These are phyloP conservation scores for Chloebia gouldiae DNA, from an alignment of 2,113 vertebrate genomes.

Conservation along the genomic window DNA sequence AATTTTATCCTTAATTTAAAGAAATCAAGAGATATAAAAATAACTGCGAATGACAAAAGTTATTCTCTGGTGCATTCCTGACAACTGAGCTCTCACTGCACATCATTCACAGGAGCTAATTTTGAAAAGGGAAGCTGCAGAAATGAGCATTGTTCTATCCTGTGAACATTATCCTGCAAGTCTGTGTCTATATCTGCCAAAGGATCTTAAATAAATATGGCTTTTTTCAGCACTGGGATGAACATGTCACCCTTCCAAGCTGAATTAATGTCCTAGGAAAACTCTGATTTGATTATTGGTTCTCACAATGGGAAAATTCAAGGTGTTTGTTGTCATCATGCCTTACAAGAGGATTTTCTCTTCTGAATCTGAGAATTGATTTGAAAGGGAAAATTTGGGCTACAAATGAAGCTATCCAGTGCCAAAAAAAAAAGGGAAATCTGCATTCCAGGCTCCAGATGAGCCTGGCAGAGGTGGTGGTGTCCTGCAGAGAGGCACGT, in stretches of 20 bases:
- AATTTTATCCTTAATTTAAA: neutral
- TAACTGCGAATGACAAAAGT: neutral
- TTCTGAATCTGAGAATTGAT: neutral
- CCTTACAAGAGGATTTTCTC: neutral
- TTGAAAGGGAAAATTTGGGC: neutral
- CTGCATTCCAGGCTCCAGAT: neutral
- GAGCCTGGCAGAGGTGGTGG: neutral
- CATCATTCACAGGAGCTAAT: neutral
- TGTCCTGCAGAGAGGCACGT: neutral
- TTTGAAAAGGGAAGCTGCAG: neutral
- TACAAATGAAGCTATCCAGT: neutral
- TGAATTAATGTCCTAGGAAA: neutral
- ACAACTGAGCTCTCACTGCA: neutral
- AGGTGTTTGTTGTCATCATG: accelerated
- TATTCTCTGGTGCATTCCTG: neutral
- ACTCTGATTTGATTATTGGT: neutral
- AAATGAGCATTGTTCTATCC: neutral
- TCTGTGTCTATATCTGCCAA: neutral
- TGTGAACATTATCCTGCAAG: neutral
- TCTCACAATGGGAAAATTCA: neutral
- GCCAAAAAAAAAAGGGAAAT: neutral
- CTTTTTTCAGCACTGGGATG: neutral
- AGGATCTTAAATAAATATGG: neutral
- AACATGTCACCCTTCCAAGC: neutral
- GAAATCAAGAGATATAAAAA: neutral